Evolutionary conservation across 2,797 vertebrate genomes (phyloP).

Genomic region (Pogonophryne albipinna): DNA sequence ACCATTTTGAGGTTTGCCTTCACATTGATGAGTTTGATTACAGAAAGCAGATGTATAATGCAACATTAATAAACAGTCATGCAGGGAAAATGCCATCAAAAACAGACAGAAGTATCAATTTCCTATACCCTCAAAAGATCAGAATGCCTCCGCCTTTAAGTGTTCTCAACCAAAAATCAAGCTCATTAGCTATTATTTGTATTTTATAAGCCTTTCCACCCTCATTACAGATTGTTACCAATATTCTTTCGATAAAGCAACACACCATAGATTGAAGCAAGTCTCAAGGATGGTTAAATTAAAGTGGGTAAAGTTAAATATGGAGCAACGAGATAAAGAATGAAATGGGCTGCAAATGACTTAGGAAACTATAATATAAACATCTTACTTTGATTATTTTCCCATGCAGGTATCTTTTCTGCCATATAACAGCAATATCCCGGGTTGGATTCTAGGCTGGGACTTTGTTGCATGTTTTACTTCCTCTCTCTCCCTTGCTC

Average conservation of each 20-base stretch:
- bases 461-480: too few species aligned
- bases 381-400: constrained; percentile 11
- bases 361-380: constrained; percentile 21
- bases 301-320: constrained; percentile 7
- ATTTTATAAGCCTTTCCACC: too few species aligned
- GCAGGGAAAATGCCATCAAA: constrained; percentile 1
- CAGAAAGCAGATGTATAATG: constrained; percentile 12
- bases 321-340: background rate
- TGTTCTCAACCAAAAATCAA: background rate
- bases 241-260: constrained; percentile 1
- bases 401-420: constrained; percentile 8
- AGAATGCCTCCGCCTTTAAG: constrained; percentile 9
- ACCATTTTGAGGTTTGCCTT: constrained; percentile 25
- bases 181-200: background rate
- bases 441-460: too few species aligned
- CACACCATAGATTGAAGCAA: constrained; percentile 2
- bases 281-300: constrained; percentile 1
- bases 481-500: too few species aligned
- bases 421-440: too few species aligned
- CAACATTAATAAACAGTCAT: constrained; percentile 7
- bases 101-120: background rate
- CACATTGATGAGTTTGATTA: constrained; percentile 27
- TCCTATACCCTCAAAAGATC: background rate
- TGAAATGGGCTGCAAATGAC: background rate
- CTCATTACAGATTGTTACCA: background rate